Conservation (phyloP, 2,113 vertebrate genomes). For the Alligator mississippiensis region DNA sequence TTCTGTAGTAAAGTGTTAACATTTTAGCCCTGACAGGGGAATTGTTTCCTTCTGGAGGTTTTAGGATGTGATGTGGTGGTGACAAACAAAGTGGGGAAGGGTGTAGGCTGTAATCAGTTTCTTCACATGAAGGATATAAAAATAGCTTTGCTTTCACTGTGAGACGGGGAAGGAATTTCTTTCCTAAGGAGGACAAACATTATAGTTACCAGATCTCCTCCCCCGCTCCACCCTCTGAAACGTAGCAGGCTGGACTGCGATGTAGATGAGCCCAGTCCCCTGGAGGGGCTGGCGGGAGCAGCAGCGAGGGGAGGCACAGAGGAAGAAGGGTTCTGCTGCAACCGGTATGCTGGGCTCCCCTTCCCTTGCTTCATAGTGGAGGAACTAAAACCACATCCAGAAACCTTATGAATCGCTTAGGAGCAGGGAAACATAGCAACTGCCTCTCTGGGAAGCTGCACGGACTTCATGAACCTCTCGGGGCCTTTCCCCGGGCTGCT, state of each 20-base stretch:
- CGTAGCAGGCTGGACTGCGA: background rate
- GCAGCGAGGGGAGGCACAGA: background rate
- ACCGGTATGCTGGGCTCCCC: background rate
- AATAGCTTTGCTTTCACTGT: background rate
- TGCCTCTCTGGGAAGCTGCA: background rate
- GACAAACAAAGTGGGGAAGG: accelerated
- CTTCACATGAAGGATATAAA: accelerated
- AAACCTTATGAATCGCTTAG: background rate
- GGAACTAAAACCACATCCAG: too few species aligned
- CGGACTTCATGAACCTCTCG: too few species aligned
- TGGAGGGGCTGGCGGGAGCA: background rate
- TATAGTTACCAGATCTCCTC: background rate
- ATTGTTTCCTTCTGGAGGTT: background rate
- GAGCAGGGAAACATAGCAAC: background rate
- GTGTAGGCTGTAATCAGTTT: accelerated
- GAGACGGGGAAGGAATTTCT: background rate
- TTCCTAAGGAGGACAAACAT: background rate
- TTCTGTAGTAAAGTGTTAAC: background rate
- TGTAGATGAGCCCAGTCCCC: too few species aligned
- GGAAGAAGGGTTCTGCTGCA: accelerated
- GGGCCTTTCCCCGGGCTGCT: too few species aligned
- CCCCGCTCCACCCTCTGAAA: background rate
- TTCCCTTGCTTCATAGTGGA: background rate
- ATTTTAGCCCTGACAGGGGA: too few species aligned
- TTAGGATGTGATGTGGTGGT: background rate